Evolutionary conservation across 2,113 vertebrate species (phyloP).

Genomic region (pig (Sus scrofa)): DNA sequence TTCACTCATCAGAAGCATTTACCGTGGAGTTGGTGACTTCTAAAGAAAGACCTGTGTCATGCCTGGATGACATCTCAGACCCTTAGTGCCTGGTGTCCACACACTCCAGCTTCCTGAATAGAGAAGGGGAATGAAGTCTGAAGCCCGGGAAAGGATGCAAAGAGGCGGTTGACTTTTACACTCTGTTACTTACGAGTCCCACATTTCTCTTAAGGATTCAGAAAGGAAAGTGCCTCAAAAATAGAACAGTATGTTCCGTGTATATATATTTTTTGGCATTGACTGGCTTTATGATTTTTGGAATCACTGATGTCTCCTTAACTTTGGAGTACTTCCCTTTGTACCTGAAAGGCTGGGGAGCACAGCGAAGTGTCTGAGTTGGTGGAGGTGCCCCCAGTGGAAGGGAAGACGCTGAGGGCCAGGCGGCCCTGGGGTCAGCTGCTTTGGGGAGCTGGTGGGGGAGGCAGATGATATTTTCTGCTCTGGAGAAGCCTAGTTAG

Average conservation of each 20-base stretch:
- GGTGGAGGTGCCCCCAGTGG: accelerated
- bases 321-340: background rate
- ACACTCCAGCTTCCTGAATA: background rate
- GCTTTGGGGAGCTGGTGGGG: background rate
- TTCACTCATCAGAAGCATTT: background rate
- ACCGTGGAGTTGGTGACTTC: background rate
- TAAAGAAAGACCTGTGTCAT: background rate
- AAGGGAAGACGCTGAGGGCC: background rate
- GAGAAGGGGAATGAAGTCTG: background rate
- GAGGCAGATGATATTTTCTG: background rate
- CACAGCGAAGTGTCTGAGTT: background rate
- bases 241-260: background rate
- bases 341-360: background rate
- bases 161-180: background rate
- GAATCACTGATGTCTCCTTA: background rate
- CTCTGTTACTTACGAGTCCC: background rate
- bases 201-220: background rate
- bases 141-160: background rate
- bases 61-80: background rate
- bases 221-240: background rate
- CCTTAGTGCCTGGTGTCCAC: background rate
- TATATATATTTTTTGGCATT: background rate
- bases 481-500: background rate
- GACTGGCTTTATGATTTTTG: background rate
- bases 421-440: background rate